Percentiles rank a stretch among this genome's conserved stretches.
Evolutionary conservation across 2,113 vertebrate species (phyloP).

Genomic region (Macroglossus sobrinus): DNA sequence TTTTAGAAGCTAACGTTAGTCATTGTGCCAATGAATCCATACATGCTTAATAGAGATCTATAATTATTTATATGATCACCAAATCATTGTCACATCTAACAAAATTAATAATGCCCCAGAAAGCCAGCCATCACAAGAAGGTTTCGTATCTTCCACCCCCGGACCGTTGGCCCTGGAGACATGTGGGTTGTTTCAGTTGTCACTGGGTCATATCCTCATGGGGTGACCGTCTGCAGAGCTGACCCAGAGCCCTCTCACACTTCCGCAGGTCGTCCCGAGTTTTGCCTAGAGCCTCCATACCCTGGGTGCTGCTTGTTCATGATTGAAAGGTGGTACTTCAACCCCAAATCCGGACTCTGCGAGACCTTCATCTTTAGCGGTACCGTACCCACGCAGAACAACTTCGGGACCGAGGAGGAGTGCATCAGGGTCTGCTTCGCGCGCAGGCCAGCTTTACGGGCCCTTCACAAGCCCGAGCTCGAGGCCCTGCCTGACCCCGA

Average conservation of each 20-base stretch:
- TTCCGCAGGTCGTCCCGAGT: neutral
- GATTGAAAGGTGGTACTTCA: neutral
- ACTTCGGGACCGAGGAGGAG: neutral
- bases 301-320: accelerated
- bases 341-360: neutral
- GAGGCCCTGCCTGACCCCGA: no score
- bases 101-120: neutral
- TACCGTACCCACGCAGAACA: neutral
- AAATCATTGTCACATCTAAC: neutral
- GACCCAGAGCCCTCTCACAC: neutral
- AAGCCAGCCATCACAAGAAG: neutral
- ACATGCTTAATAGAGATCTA: neutral
- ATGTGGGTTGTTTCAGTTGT: neutral
- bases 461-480: no score
- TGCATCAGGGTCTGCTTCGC: accelerated
- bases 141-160: neutral
- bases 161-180: neutral
- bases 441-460: no score
- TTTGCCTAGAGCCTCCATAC: neutral
- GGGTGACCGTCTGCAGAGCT: neutral
- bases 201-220: neutral
- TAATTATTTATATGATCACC: neutral
- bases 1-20: neutral
- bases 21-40: no score
- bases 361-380: accelerated